These are phyloP conservation scores for Netelia virgata DNA, from an alignment of 2,888 invertebrate species.

Conservation along the genomic window DNA sequence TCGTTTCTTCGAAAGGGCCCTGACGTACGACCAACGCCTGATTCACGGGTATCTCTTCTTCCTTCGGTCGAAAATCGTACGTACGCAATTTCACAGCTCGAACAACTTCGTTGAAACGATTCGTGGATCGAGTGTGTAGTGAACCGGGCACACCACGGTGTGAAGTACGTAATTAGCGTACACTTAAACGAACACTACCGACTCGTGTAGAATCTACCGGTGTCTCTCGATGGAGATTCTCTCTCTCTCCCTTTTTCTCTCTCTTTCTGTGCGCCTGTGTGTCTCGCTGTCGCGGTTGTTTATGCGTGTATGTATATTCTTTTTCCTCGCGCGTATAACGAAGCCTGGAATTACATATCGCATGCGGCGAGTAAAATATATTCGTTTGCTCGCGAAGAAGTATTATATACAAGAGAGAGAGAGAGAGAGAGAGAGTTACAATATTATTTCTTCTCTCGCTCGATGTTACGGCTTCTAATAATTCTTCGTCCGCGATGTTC, in stretches of 20 bases:
- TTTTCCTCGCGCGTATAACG: conserved; percentile 74
- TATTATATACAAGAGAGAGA: background rate
- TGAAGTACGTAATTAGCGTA: conserved; percentile 77
- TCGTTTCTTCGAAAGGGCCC: no score
- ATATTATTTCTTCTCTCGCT: conserved; percentile 69
- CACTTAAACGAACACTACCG: conserved; percentile 67
- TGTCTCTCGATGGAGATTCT: conserved; percentile 1
- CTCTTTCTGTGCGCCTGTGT: background rate
- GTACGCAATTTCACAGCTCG: conserved; percentile 7
- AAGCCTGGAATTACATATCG: conserved; percentile 75
- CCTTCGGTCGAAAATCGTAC: background rate
- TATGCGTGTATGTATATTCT: conserved; percentile 26
- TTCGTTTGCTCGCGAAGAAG: conserved; percentile 57
- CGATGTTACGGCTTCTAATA: conserved; percentile 70
- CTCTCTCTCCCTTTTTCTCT: background rate
- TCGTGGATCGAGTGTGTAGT: conserved; percentile 46
- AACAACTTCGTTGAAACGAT: conserved; percentile 33
- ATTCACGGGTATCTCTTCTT: conserved; percentile 1
- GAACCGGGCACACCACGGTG: conserved; percentile 58
- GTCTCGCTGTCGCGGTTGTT: background rate
- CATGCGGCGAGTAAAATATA: conserved; percentile 75
- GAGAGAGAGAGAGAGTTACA: conserved; percentile 68
- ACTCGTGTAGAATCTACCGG: conserved; percentile 41
- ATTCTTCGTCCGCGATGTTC: conserved; percentile 68
- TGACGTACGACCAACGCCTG: conserved; percentile 3